Evolutionary conservation across 2,888 invertebrate genomes (phyloP).

Genomic region (Torymus texanus): DNA sequence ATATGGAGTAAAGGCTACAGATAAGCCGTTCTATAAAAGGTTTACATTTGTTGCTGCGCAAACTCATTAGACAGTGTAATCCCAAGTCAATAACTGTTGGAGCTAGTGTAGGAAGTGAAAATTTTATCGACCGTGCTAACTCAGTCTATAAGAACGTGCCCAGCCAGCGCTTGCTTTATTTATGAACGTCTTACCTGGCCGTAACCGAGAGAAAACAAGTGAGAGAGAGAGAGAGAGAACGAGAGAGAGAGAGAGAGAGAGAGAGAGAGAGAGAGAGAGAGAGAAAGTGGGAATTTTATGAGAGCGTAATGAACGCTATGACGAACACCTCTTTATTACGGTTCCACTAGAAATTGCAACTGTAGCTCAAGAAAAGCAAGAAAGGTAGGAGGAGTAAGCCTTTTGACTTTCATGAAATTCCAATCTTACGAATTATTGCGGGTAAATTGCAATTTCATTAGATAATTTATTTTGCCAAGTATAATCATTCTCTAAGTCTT

Average conservation of each 20-base stretch:
- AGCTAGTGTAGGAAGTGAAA: not conserved
- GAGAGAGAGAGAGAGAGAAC: no score
- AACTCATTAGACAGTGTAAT: conserved; percentile 13
- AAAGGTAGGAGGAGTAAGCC: not conserved
- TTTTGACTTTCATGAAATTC: not conserved
- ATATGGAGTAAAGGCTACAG: not conserved
- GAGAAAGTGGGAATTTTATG: conserved; percentile 5
- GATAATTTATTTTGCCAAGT: no score
- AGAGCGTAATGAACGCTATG: conserved; percentile 16
- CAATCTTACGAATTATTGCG: not conserved
- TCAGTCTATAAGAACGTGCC: no score
- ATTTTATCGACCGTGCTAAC: not conserved
- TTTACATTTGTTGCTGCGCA: not conserved
- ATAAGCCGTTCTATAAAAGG: not conserved
- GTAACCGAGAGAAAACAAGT: not conserved
- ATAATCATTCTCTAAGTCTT: no score
- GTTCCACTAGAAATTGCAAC: not conserved
- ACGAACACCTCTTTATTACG: conserved; percentile 20
- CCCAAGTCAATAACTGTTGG: conserved; percentile 9
- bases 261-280: no score
- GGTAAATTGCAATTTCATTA: no score
- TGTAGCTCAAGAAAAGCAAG: not conserved
- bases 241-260: not conserved
- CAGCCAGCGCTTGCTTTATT: no score
- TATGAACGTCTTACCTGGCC: conserved; percentile 23